Conservation (phyloP, 2,888 invertebrate species). For the Acleris cristana region DNA sequence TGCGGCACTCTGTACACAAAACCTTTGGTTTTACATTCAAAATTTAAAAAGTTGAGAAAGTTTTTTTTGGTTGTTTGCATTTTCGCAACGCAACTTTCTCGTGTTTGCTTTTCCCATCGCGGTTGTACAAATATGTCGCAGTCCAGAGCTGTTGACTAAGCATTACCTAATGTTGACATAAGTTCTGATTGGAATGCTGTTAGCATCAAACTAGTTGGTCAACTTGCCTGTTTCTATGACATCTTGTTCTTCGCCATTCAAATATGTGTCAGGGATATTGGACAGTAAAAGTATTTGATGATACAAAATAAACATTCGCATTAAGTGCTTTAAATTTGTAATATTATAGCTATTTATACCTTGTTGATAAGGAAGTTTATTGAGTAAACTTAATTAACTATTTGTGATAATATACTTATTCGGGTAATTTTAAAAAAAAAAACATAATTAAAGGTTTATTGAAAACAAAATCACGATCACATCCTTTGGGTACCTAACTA, state of each 20-base stretch:
- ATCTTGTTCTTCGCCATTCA: slow-evolving; percentile 26
- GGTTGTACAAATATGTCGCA: slow-evolving; percentile 64
- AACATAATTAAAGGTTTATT: too few species aligned
- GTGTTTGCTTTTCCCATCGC: slow-evolving; percentile 63
- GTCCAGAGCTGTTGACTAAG: slow-evolving; percentile 74
- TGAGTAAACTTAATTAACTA: background rate
- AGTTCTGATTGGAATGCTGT: slow-evolving; percentile 68
- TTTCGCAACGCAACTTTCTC: slow-evolving; percentile 33
- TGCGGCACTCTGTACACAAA: slow-evolving; percentile 38
- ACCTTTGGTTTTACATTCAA: slow-evolving; percentile 43
- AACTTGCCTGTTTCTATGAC: slow-evolving; percentile 37
- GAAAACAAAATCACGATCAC: too few species aligned
- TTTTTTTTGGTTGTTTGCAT: slow-evolving; percentile 14
- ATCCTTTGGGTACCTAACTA: too few species aligned
- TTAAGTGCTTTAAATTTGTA: background rate
- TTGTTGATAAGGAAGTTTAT: too few species aligned
- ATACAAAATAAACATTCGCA: background rate
- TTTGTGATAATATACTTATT: background rate
- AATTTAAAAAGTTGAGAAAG: slow-evolving; percentile 10
- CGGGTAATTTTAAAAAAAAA: too few species aligned
- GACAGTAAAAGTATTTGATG: background rate
- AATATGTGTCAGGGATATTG: slow-evolving; percentile 33
- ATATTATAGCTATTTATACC: background rate
- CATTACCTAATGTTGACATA: slow-evolving; percentile 62
- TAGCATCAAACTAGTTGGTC: slow-evolving; percentile 43